These are phyloP conservation scores for Cremastinae sp. DNA, from an alignment of 2,888 invertebrate genomes.

Conservation along the genomic window DNA sequence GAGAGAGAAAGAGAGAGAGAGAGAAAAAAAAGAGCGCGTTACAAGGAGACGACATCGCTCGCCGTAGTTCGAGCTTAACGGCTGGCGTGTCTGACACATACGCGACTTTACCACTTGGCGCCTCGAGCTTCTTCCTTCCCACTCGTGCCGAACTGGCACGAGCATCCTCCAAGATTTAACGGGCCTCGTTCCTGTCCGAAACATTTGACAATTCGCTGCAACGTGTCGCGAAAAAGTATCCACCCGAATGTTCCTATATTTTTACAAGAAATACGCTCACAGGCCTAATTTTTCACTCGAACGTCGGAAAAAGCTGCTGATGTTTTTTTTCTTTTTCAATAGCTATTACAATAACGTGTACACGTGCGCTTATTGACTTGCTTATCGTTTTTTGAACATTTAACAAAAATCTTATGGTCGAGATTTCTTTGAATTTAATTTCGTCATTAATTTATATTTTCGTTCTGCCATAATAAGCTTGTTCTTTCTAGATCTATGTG, in stretches of 20 bases:
- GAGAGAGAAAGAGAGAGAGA: slow-evolving; percentile 38
- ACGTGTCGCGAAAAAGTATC: neutral
- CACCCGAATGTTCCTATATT: neutral
- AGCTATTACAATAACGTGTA: too few species aligned
- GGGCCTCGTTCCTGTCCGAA: slow-evolving; percentile 1
- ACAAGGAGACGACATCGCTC: slow-evolving; percentile 34
- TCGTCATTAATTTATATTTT: too few species aligned
- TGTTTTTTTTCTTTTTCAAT: too few species aligned
- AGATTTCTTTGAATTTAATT: too few species aligned
- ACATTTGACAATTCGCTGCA: slow-evolving; percentile 11
- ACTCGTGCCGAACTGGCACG: neutral
- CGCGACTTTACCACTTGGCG: slow-evolving; percentile 52
- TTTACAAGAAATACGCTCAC: neutral
- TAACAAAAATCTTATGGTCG: too few species aligned
- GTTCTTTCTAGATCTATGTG: too few species aligned
- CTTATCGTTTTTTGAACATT: too few species aligned
- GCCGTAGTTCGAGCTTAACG: slow-evolving; percentile 41
- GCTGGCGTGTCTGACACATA: slow-evolving; percentile 51
- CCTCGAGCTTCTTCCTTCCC: slow-evolving; percentile 2
- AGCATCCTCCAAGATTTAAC: slow-evolving; percentile 23
- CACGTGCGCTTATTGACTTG: too few species aligned
- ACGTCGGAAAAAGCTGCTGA: neutral
- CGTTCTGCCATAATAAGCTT: too few species aligned
- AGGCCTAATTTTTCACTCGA: neutral
- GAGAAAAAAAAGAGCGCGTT: slow-evolving; percentile 22